Conservation (phyloP, 1,140 invertebrate species). For the Atta texana region DNA sequence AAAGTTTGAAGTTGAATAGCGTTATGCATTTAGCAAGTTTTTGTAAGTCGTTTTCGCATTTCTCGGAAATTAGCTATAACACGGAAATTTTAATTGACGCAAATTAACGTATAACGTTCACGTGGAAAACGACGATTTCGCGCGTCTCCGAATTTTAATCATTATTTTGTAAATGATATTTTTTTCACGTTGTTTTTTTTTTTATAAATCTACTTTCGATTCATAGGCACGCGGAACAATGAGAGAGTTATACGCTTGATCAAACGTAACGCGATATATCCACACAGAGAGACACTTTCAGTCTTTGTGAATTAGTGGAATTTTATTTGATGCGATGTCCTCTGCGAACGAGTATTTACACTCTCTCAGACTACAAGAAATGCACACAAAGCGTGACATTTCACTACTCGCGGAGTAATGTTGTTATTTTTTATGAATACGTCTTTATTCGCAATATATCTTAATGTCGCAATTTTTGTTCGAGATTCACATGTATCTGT, state of each 20-base stretch:
- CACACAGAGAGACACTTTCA: neutral
- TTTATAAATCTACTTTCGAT: constrained; percentile 30
- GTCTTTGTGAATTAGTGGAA: neutral
- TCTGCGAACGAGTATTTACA: constrained; percentile 30
- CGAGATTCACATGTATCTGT: constrained; percentile 59
- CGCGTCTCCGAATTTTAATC: constrained; percentile 58
- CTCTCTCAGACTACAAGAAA: neutral
- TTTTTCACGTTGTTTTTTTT: constrained; percentile 27
- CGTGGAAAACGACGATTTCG: neutral
- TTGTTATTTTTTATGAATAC: constrained; percentile 61
- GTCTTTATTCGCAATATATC: constrained; percentile 6
- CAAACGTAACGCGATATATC: neutral
- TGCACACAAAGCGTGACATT: constrained; percentile 3
- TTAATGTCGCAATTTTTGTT: constrained; percentile 15
- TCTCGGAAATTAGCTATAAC: constrained; percentile 3
- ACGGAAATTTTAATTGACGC: constrained; percentile 9
- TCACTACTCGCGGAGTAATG: constrained; percentile 9
- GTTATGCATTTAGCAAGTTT: constrained; percentile 32
- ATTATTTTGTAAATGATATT: constrained; percentile 62
- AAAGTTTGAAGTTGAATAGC: neutral
- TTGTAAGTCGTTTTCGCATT: constrained; percentile 23
- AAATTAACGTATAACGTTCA: constrained; percentile 1
- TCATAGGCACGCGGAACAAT: neutral
- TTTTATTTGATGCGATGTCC: constrained; percentile 21
- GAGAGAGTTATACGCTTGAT: constrained; percentile 18